Conservation (phyloP, 37 sponge, comb jelly and placozoan species). For the Diacarnus erythraeanus region DNA sequence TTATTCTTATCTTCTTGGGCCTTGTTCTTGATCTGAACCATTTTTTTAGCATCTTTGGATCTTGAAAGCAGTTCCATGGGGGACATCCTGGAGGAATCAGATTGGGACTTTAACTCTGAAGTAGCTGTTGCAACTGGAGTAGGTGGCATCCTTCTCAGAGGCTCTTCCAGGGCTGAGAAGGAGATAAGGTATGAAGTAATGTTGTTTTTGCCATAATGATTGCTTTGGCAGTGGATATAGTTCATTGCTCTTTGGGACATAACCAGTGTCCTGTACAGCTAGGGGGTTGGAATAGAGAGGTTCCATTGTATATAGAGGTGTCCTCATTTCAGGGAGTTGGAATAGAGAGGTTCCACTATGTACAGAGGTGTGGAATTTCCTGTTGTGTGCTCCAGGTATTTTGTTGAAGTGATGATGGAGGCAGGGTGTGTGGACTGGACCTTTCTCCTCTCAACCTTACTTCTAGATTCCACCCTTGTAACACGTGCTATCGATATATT, state of each 20-base stretch:
- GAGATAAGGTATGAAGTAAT: slow-evolving; percentile 68
- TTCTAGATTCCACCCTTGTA: slow-evolving; percentile 45
- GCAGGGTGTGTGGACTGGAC: slow-evolving; percentile 72
- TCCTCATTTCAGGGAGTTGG: too few relatives aligned
- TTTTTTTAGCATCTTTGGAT: slow-evolving; percentile 39
- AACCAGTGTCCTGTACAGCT: too few relatives aligned
- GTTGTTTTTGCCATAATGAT: not conserved
- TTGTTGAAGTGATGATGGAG: slow-evolving; percentile 43
- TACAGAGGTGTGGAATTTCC: too few relatives aligned
- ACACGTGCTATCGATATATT: slow-evolving; percentile 1
- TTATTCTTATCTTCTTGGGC: too few relatives aligned
- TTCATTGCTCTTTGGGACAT: too few relatives aligned
- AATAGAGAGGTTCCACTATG: too few relatives aligned
- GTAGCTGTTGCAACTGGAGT: slow-evolving; percentile 26
- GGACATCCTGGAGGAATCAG: slow-evolving; percentile 41
- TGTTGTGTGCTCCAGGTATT: slow-evolving; percentile 65
- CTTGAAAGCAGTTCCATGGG: slow-evolving; percentile 45
- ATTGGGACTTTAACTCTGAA: slow-evolving; percentile 55
- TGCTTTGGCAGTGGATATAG: not conserved
- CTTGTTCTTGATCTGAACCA: too few relatives aligned
- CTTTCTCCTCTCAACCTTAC: slow-evolving; percentile 39
- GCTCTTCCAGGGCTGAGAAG: slow-evolving; percentile 53
- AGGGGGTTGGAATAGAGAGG: too few relatives aligned
- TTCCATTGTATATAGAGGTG: too few relatives aligned
- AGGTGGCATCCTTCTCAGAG: slow-evolving; percentile 2